phyloP scores from a whole-genome alignment of 1,140 invertebrate genomes.

The Carposina sasakii region DNA sequence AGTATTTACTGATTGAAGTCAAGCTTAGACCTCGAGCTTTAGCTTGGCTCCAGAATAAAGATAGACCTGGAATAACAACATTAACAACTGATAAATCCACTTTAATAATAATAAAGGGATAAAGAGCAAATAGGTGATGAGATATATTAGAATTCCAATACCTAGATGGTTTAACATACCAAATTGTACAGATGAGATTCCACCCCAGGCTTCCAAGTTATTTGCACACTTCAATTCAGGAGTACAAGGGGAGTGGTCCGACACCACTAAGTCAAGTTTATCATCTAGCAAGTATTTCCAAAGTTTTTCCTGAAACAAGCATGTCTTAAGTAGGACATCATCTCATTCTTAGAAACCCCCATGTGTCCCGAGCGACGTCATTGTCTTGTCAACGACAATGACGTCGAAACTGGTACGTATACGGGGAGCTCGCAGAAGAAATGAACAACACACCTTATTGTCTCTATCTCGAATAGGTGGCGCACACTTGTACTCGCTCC shows the following conservation, averaged over 20 bases:
- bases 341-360: no score
- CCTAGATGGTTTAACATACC: slow-evolving; percentile 55
- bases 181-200: slow-evolving; percentile 82
- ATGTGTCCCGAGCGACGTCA: no score
- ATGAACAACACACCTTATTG: slow-evolving; percentile 71
- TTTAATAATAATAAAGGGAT: background rate
- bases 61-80: slow-evolving; percentile 67
- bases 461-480: slow-evolving; percentile 77
- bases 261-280: slow-evolving; percentile 78
- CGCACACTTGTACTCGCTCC: slow-evolving; percentile 81
- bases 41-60: slow-evolving; percentile 79
- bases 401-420: no score
- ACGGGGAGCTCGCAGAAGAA: no score
- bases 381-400: no score
- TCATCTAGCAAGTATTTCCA: slow-evolving; percentile 76
- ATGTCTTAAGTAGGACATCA: no score
- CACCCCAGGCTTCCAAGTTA: slow-evolving; percentile 82
- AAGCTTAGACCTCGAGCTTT: slow-evolving; percentile 68
- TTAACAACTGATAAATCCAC: slow-evolving; percentile 6
- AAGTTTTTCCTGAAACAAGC: slow-evolving; percentile 72
- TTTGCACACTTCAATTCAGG: slow-evolving; percentile 77
- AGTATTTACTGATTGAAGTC: slow-evolving; percentile 73
- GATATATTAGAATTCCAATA: background rate
- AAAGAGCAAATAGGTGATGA: background rate
- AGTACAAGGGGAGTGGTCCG: slow-evolving; percentile 83